phyloP scores from a whole-genome alignment of 2,113 vertebrate species.

The Corynorhinus townsendii region DNA sequence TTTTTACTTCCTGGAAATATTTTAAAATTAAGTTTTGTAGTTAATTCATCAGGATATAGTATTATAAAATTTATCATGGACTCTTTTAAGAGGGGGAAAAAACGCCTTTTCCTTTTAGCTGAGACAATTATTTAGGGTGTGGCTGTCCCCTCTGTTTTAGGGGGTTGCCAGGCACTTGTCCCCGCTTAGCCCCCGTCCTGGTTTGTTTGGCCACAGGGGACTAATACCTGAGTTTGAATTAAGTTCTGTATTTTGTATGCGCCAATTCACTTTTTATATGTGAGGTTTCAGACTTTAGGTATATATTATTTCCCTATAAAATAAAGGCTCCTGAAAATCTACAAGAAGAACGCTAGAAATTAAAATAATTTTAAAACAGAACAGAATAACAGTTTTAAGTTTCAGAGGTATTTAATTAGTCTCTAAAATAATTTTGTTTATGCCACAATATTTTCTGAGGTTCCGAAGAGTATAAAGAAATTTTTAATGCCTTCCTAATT shows the following conservation, averaged over 20 bases:
- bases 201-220: background rate
- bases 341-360: background rate
- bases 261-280: background rate
- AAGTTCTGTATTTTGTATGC: background rate
- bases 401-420: background rate
- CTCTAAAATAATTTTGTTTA: slow-evolving; percentile 6
- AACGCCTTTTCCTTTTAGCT: background rate
- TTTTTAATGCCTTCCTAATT: slow-evolving; percentile 9
- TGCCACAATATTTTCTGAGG: background rate
- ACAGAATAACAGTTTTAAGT: background rate
- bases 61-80: background rate
- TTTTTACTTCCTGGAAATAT: slow-evolving; percentile 7
- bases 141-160: background rate
- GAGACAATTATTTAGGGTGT: background rate
- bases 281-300: background rate
- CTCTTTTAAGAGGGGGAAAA: background rate
- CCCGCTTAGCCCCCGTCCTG: background rate
- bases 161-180: background rate
- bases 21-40: background rate
- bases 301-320: background rate
- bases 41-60: background rate
- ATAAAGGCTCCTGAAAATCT: background rate
- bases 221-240: background rate
- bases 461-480: background rate
- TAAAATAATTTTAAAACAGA: slow-evolving; percentile 28